Base-by-base conservation (phyloP, 2,888 invertebrate genomes). In the Graphium colonna region DNA sequence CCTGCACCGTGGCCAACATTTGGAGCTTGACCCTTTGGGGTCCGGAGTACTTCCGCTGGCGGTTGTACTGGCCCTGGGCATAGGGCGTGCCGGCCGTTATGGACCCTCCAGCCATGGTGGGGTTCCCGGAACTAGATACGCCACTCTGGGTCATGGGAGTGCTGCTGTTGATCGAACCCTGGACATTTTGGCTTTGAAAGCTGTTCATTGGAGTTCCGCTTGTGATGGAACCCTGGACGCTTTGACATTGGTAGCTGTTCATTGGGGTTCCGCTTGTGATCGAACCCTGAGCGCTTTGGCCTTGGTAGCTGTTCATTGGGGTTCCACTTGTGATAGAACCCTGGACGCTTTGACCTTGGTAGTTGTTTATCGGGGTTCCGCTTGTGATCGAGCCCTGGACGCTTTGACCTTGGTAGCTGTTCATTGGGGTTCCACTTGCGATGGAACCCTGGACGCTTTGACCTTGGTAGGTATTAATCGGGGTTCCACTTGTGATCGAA, bases 1-100 rank as follows among this genome's bases (percentile, higher is more conserved):
- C 95, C 77, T 94, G 94, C 31, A 95, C 95, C 50, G 95, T 95
- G 42, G 95, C 87, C 63, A 90, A 64, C 64, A 81, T 83, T 68
- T 86, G 89, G 38, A 84, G 68, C 58, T 90, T 89, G 50, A 83
- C 77, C 2, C 90, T 79, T 67, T 79, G 91, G 49, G 88, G 92
- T 62, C 84, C 92, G n/a, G 92, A 91, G 62, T 91, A 91, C 67
- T 92, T 92, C 60, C 92, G 82, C 54, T 86, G 88, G 12, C 82
- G 71, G 15, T 68, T 71, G 65, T 79, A 79, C 52, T 77, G 75
- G 9, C 60, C 60, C 21, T 67, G 64, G 51, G 36, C 50, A 44
- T 58, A 55, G 26, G 66, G 62, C 0, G 79, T 77, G 0, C 84
- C 77, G 3, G 79, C 75, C 1, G 74, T 77, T 16, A 76, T 77